Evolutionary conservation across 2,797 vertebrate genomes (phyloP), one percentile per base, ranked within the genome.

Genomic region (Parauchenoglanis punctatus): DNA sequence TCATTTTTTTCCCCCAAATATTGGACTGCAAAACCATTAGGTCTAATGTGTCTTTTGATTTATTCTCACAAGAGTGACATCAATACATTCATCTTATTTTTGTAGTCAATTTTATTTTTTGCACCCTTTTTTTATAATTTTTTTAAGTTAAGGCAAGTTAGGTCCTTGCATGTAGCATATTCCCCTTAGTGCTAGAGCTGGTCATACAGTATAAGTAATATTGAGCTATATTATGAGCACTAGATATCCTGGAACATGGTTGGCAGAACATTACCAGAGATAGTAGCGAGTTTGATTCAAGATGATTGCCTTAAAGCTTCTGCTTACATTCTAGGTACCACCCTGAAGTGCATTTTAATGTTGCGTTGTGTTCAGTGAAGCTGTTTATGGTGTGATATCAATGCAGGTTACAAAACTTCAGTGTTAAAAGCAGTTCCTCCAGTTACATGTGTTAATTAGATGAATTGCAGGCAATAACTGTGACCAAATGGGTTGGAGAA

Each of bases 11-110:
- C 40, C 35, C 93, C 94, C 95, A 96, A 94, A 95, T 97, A 96
- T 97, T 97, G 96, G 97, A 98, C 97, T 98, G 98, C 98, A 98
- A 97, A 97, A 97, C 95, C 97, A 95, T 96, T 95, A 93, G 96
- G 93, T 91, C 93, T 87, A 89, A 89, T 92, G 91, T 96, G 93
- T 93, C 92, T 94, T 40, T 94, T 91, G 91, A 88, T 86, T 31
- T 87, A 35, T 67, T 81, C 81, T 90, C 70, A 49, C 61, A 59
- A 63, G 81, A 77, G 61, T 88, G 88, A 76, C 86, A 91, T 91
- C 91, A 91, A 92, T 92, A 90, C 83, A 86, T 87, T 90, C 91
- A 76, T 93, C 91, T 93, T 94, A 89, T 88, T 20, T 87, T 88
- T 86, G 86, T 87, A 83, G 56, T 75, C 40, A 84, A 35, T 8